Base-by-base conservation (phyloP, 1,140 invertebrate genomes). In the Drosophila varians region DNA sequence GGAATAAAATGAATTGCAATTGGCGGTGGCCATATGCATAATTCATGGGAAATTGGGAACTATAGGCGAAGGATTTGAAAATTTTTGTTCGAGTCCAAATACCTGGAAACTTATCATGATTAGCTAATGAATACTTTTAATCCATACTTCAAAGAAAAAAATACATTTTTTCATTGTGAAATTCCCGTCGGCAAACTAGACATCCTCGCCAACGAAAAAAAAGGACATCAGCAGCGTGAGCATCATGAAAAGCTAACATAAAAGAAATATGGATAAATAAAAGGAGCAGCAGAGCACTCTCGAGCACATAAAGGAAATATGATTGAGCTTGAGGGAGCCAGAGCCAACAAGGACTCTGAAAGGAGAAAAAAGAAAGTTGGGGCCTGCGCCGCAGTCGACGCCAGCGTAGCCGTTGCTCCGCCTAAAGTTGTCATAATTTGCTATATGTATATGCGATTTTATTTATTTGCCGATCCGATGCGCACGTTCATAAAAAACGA, bases 351-450 rank as follows among this genome's bases (percentile, higher is more conserved):
- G 68, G 47, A 65, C 31, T 53, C 64, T 57, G 54, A 34, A 34
- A 55, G 21, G 28, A 31, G 9, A 31, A 31, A n/a, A 66, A 57
- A 52, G 69, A 58, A 53, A 45, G 38, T 61, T 64, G 42, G 55
- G 34, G 16, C 64, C 28, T 55, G 43, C 52, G 71, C 52, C 47
- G 47, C 42, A 34, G 56, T 31, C 75, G 48, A 66, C 73, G 60
- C 19, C 45, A 21, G 43, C 55, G 42, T 55, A 34, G 61, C 38
- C 40, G 55, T 89, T 82, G 83, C 88, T 89, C 88, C 89, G 88
- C 88, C 88, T 90, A 86, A 83, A 78, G 77, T 86, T 90, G 89
- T 90, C 89, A 90, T 90, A 90, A 90, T 88, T 90, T 88, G 77
- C 82, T 71, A 36, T 64, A 64, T 71, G 25, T 64, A 64, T 68